Conservation (phyloP, 2,797 vertebrate species). For the Cyclura pinguis region DNA sequence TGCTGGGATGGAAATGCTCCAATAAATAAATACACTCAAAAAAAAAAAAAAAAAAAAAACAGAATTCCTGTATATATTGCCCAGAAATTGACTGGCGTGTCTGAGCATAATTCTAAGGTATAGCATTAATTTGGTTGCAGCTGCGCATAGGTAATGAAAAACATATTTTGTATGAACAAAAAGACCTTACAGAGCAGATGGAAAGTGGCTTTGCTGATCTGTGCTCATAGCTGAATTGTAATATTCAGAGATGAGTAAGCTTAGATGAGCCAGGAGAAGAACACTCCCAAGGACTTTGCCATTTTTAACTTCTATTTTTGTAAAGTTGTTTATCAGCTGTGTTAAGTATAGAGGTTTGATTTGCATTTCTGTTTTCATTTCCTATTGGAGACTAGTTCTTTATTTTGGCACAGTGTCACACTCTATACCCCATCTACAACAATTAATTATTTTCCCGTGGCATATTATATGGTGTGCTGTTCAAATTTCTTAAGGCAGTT, state of each 20-base stretch:
- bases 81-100: neutral
- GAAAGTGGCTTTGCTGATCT: neutral
- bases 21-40: neutral
- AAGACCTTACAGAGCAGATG: neutral
- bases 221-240: rapidly evolving
- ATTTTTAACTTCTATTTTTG: slow-evolving; percentile 69
- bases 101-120: neutral
- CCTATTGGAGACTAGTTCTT: slow-evolving; percentile 24
- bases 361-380: slow-evolving; percentile 72
- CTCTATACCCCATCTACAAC: slow-evolving; percentile 19
- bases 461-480: slow-evolving; percentile 9
- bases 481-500: slow-evolving; percentile 70
- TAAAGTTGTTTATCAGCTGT: slow-evolving; percentile 71
- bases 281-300: slow-evolving; percentile 51
- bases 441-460: slow-evolving; percentile 53
- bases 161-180: neutral
- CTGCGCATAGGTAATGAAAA: neutral
- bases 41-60: too few species aligned
- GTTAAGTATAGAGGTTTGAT: slow-evolving; percentile 70
- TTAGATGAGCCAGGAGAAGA: neutral
- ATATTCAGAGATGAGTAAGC: neutral
- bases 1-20: neutral
- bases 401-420: neutral
- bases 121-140: slow-evolving; percentile 6
- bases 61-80: neutral